These are phyloP conservation scores for Marmota flaviventris DNA, from an alignment of 2,113 vertebrate species.

Conservation along the genomic window DNA sequence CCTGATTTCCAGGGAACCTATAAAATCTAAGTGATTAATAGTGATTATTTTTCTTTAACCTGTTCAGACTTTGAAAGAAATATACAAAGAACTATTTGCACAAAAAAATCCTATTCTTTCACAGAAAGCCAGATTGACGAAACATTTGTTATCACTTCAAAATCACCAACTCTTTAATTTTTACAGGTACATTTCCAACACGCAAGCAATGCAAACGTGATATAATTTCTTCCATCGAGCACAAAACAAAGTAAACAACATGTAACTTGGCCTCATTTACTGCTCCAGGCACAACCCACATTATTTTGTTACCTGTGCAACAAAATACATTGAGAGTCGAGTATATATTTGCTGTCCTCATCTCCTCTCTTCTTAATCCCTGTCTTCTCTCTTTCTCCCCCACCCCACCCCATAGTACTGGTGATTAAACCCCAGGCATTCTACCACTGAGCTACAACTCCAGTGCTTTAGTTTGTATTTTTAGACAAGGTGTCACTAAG, in stretches of 20 bases:
- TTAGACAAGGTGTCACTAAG: background rate
- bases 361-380: background rate
- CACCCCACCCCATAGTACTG: background rate
- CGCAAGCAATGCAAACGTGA: background rate
- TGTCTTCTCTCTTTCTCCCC: background rate
- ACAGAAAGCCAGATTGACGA: background rate
- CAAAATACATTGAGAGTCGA: background rate
- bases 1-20: constrained; percentile 42
- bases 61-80: background rate
- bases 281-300: background rate
- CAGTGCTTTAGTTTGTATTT: background rate
- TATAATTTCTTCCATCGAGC: background rate
- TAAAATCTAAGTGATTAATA: constrained; percentile 45
- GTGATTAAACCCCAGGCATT: background rate
- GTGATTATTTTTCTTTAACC: constrained; percentile 32
- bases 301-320: background rate
- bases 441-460: background rate
- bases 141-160: background rate
- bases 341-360: background rate
- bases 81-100: background rate
- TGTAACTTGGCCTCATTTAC: background rate
- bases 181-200: background rate
- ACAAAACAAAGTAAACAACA: background rate
- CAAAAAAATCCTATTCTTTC: background rate
- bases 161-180: background rate